A percentile compares a stretch with the other conserved stretches of the same genome.
These are phyloP conservation scores for Chlorospingus flavigularis DNA, from an alignment of 2,797 vertebrate species.

Conservation along the genomic window DNA sequence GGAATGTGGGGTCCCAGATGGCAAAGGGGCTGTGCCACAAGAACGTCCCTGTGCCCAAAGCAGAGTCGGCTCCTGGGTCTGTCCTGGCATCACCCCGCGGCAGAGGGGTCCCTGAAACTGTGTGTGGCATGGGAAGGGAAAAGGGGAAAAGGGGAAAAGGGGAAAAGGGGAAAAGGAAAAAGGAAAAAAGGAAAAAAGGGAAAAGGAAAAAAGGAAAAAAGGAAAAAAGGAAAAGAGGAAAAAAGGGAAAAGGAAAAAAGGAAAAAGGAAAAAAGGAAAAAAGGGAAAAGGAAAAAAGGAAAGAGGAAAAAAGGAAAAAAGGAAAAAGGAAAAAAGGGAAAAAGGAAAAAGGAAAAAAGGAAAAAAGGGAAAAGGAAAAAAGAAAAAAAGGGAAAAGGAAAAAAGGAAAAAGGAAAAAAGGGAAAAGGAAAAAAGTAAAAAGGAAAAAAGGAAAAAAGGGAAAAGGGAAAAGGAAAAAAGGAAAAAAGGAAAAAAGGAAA, in stretches of 20 bases:
- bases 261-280: no score
- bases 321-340: no score
- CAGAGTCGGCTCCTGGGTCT: not conserved
- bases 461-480: not conserved
- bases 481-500: no score
- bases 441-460: not conserved
- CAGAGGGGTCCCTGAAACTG: not conserved
- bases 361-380: no score
- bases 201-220: no score
- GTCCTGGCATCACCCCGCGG: not conserved
- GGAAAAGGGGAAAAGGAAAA: accelerated
- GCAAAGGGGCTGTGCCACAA: not conserved
- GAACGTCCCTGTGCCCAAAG: not conserved
- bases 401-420: no score
- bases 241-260: no score
- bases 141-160: no score
- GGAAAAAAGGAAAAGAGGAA: no score
- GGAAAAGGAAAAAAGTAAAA: accelerated
- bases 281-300: accelerated
- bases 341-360: no score
- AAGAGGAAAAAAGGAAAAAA: accelerated
- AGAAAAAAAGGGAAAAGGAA: no score
- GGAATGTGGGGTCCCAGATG: not conserved
- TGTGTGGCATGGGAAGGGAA: accelerated
- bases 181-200: accelerated